Conservation (phyloP, 2,888 invertebrate species). For the Drosophila nigricruria region DNA sequence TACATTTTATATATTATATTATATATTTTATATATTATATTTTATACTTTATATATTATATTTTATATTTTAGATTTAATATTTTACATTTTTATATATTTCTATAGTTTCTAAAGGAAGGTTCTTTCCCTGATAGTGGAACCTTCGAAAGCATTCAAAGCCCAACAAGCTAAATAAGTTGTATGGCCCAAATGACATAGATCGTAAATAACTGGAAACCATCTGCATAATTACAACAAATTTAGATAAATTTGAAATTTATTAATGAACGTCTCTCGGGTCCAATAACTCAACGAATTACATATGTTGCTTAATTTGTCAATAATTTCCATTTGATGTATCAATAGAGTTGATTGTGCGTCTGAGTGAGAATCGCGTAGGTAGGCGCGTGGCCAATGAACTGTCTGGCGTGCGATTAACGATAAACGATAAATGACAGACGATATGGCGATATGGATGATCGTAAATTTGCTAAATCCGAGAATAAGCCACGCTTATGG, state of each 20-base stretch:
- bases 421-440: constrained; percentile 43
- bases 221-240: constrained; percentile 15
- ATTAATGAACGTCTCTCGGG: neutral
- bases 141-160: too few species aligned
- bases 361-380: constrained; percentile 50
- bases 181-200: neutral
- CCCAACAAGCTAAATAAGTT: neutral
- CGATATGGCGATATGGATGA: constrained; percentile 17
- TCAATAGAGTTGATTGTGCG: constrained; percentile 30
- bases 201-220: neutral
- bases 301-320: constrained; percentile 18
- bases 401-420: constrained; percentile 30
- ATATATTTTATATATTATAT: too few species aligned
- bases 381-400: constrained; percentile 69
- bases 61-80: too few species aligned
- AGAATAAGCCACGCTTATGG: constrained; percentile 33
- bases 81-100: too few species aligned
- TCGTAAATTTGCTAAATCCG: constrained; percentile 37
- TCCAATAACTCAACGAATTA: constrained; percentile 25
- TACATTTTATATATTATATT: neutral
- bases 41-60: too few species aligned
- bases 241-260: constrained; percentile 1
- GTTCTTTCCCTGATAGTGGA: too few species aligned
- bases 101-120: too few species aligned
- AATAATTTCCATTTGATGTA: constrained; percentile 35